Evolutionary conservation across 2,113 vertebrate species (phyloP).

Genomic region (Nannobrachium achirus): DNA sequence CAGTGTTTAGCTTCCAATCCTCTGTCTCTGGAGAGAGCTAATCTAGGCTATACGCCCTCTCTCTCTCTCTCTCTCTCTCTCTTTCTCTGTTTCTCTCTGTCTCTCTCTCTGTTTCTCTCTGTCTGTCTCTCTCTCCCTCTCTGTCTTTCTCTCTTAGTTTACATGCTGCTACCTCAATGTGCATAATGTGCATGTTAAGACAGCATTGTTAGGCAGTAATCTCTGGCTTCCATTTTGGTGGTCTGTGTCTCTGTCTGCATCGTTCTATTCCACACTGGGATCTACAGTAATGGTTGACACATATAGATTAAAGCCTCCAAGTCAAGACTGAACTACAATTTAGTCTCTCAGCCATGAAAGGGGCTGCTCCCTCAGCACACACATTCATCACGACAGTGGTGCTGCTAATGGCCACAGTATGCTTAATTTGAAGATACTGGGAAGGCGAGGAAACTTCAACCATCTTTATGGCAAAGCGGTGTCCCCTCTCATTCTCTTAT

Average conservation of each 20-base stretch:
- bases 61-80: neutral
- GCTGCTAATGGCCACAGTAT: slow-evolving; percentile 10
- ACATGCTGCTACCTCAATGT: slow-evolving; percentile 4
- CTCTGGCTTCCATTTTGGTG: slow-evolving; percentile 29
- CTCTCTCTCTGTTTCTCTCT: neutral
- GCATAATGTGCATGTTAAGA: neutral
- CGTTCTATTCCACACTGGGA: neutral
- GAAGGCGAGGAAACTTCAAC: neutral
- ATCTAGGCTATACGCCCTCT: slow-evolving; percentile 14
- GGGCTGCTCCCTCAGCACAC: neutral
- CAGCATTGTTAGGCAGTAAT: slow-evolving; percentile 23
- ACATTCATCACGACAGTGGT: slow-evolving; percentile 12
- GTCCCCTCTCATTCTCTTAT: neutral
- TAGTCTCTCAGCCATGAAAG: neutral
- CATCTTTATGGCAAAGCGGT: neutral
- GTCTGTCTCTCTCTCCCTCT: neutral
- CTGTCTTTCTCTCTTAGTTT: neutral
- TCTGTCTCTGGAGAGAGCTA: slow-evolving; percentile 29
- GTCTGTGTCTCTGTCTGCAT: neutral
- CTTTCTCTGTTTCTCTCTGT: neutral
- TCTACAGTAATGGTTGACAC: neutral
- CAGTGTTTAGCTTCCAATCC: slow-evolving; percentile 32
- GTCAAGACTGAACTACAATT: neutral
- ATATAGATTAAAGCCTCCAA: neutral
- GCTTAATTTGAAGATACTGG: slow-evolving; percentile 25